Conservation (phyloP, 2,113 vertebrate genomes). For the Trachemys scripta region DNA sequence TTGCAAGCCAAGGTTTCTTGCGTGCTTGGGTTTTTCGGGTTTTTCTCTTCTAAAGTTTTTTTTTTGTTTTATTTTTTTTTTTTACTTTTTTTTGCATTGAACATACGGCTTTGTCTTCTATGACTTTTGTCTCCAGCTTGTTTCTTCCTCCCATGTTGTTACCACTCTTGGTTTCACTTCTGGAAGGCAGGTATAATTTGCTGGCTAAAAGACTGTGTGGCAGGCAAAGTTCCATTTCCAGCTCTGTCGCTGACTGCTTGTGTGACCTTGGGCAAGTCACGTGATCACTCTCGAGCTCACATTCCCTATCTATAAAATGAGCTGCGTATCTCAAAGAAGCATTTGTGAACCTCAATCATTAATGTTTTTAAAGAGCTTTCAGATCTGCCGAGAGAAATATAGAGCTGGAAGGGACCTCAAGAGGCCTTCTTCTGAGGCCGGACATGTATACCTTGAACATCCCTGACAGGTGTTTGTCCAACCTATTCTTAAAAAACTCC, state of each 20-base stretch:
- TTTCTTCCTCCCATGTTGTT: background rate
- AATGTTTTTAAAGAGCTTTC: background rate
- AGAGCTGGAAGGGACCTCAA: background rate
- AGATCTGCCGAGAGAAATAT: background rate
- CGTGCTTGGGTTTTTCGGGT: background rate
- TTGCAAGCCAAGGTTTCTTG: background rate
- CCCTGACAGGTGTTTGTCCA: background rate
- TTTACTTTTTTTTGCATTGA: background rate
- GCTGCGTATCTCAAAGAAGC: background rate
- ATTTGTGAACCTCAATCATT: background rate
- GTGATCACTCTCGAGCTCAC: background rate
- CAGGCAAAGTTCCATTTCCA: background rate
- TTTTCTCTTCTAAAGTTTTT: background rate
- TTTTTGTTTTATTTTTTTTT: background rate
- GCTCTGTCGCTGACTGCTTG: background rate
- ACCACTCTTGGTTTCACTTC: background rate
- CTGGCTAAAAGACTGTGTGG: background rate
- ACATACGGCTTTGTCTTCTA: background rate
- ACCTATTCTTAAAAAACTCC: background rate
- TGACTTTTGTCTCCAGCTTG: background rate
- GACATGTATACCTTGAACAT: too few species aligned
- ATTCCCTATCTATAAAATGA: background rate
- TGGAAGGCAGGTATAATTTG: background rate
- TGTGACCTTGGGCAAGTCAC: background rate
- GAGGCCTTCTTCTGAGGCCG: background rate